Percentiles rank a stretch among this genome's conserved stretches.
These are phyloP conservation scores for Meiosimyza platycephala DNA, from an alignment of 2,888 invertebrate genomes.

Conservation along the genomic window DNA sequence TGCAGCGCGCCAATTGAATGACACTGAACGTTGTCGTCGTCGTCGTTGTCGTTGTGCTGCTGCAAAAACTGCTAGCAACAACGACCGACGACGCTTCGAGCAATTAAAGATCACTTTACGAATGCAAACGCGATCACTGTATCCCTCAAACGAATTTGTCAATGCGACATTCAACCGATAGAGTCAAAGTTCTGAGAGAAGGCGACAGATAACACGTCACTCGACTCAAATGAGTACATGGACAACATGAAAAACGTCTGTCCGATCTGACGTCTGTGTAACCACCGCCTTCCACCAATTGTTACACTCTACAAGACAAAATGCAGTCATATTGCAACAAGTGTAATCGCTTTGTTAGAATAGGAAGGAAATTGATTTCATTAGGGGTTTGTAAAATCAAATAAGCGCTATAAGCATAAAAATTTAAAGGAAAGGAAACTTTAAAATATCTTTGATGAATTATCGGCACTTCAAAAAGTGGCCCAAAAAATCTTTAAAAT, in stretches of 20 bases:
- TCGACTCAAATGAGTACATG: slow-evolving; percentile 66
- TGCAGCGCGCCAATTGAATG: slow-evolving; percentile 31
- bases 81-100: slow-evolving; percentile 42
- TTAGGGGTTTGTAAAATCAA: too few species aligned
- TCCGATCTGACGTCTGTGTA: slow-evolving; percentile 30
- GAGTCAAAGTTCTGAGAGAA: slow-evolving; percentile 66
- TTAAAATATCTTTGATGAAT: too few species aligned
- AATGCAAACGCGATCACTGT: slow-evolving; percentile 18
- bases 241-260: slow-evolving; percentile 59
- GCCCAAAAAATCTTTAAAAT: too few species aligned
- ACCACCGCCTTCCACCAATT: too few species aligned
- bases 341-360: too few species aligned
- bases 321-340: too few species aligned
- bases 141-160: slow-evolving; percentile 36
- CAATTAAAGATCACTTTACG: slow-evolving; percentile 35
- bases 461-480: too few species aligned
- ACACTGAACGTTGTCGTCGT: slow-evolving; percentile 22
- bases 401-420: too few species aligned
- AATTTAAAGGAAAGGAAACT: too few species aligned
- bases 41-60: background rate
- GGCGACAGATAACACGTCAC: slow-evolving; percentile 67
- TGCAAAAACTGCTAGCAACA: background rate
- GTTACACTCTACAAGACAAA: too few species aligned
- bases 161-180: slow-evolving; percentile 64
- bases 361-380: too few species aligned